Evolutionary conservation across 2,113 vertebrate genomes (phyloP).

Genomic region (Psophia crepitans): DNA sequence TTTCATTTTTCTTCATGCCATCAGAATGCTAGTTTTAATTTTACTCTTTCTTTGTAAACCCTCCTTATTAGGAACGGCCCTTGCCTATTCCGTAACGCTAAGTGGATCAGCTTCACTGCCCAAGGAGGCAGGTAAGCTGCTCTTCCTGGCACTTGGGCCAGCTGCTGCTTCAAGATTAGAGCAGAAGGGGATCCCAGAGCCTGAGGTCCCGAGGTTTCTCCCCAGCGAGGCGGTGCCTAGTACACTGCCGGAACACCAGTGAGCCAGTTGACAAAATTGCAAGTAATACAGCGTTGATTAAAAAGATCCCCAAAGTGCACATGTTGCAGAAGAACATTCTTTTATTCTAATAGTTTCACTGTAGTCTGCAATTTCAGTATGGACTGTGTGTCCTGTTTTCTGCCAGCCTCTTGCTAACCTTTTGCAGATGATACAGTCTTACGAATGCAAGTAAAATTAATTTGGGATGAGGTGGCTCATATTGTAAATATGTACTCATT

Average conservation of each 20-base stretch:
- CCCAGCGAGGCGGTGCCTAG: background rate
- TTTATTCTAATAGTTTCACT: conserved; percentile 8
- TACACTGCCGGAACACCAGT: background rate
- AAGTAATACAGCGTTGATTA: background rate
- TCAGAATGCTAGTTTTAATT: conserved; percentile 71
- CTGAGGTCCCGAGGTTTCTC: background rate
- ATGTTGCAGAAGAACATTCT: conserved; percentile 32
- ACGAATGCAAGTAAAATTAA: conserved; percentile 75
- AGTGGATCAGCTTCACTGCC: background rate
- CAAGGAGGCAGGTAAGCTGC: conserved; percentile 21
- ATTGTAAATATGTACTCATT: conserved; percentile 94
- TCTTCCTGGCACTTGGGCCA: conserved; percentile 1
- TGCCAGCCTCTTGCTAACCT: conserved; percentile 55
- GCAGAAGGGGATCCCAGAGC: conserved; percentile 2
- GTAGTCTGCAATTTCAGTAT: conserved; percentile 31
- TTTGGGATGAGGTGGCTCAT: conserved; percentile 77
- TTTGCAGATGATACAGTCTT: conserved; percentile 58
- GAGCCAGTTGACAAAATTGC: background rate
- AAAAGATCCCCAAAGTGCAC: background rate
- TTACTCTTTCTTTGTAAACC: conserved; percentile 66
- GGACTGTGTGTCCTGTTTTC: conserved; percentile 37
- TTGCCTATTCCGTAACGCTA: background rate
- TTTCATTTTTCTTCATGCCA: conserved; percentile 80
- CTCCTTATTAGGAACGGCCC: background rate
- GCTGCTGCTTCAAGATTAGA: conserved; percentile 51